Base-by-base conservation (phyloP, 2,113 vertebrate species). In the Entomyzon cyanotis region DNA sequence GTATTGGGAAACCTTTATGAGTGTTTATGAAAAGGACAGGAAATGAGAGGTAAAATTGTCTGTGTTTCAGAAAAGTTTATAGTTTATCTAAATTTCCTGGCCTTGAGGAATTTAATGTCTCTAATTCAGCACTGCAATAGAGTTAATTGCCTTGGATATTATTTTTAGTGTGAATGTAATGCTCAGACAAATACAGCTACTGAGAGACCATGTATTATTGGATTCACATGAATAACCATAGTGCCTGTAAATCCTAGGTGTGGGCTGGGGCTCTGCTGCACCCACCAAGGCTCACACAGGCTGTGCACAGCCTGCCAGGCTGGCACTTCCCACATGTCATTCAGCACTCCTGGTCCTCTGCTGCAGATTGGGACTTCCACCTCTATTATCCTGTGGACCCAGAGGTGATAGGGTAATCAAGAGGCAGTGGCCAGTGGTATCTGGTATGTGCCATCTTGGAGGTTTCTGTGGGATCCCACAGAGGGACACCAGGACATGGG, bases 81-180 rank as follows among this genome's bases (percentile, higher is more conserved):
- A 31, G 37, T 74, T 88, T 37, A 37, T 94, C 62, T 93, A 93
- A 94, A 93, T 95, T 93, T 95, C 84, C 65, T 73, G 74, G 41
- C 65, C 81, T 68, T 68, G 25, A 84, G 76, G 64, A 95, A 27
- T 42, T 92, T 60, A 71, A 20, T 25, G 5, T 60, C 27, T 85
- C 69, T 89, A 52, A 87, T 78, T 41, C 53, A 75, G 65, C 35
- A 35, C 18, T 41, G 52, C 81, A 65, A 50, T 64, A 58, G 69
- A 67, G 64, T 71, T 71, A 82, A 79, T 87, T 82, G 58, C 53
- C 46, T 73, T 53, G 58, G 50, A 49, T 79, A 62, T 69, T 65
- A 25, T 80, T 83, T 89, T 53, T 53, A 93, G 76, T 73, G 55
- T 76, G 78, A 46, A n/a, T 62, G 52, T 22, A 67, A 73, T 44